Base-by-base conservation (phyloP, 2,888 invertebrate genomes). In the Yponomeuta evonymella region DNA sequence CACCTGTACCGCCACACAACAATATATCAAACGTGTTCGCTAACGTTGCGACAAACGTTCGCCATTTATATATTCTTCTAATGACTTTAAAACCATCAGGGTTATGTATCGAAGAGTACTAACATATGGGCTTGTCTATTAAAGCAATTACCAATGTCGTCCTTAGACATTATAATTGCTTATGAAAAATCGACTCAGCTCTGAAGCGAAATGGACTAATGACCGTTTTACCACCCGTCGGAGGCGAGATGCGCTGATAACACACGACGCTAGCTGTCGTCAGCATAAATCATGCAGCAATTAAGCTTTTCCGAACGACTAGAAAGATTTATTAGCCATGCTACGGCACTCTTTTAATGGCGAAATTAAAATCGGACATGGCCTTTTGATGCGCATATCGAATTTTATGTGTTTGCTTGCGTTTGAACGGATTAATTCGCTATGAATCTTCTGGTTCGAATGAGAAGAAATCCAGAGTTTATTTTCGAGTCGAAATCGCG, bases 261-360 rank as follows among this genome's bases (percentile, higher is more conserved):
- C 75, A 75, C 74, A 73, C 72, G 76, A 77, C 78, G 77, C 76
- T 77, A 74, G 67, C 75, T 75, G 80, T 79, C 78, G 76, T 76
- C 77, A 72, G 78, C 78, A 79, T 84, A 81, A 86, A 83, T 85
- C 85, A 84, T 80, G 72, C 71, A 72, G 78, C 81, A 76, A 81
- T 81, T 82, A 81, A 81, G 77, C 74, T 74, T 78, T 80, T 79
- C 77, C 51, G 78, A 78, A 82, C 74, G 77, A 76, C 76, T 74
- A 74, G 72, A 58, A 74, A 75, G 76, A 82, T 83, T 81, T 82
- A 79, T 58, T 80, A 76, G 75, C 36, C 74, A 73, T 71, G 74
- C 74, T 73, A 69, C 48, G 73, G 71, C 58, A 63, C 69, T 58
- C 30, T 69, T 65, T 70, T 65, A 65, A 70, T 65, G 48, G 64